Base-by-base conservation (phyloP, 1,140 invertebrate species). In the Drosophila bocki region DNA sequence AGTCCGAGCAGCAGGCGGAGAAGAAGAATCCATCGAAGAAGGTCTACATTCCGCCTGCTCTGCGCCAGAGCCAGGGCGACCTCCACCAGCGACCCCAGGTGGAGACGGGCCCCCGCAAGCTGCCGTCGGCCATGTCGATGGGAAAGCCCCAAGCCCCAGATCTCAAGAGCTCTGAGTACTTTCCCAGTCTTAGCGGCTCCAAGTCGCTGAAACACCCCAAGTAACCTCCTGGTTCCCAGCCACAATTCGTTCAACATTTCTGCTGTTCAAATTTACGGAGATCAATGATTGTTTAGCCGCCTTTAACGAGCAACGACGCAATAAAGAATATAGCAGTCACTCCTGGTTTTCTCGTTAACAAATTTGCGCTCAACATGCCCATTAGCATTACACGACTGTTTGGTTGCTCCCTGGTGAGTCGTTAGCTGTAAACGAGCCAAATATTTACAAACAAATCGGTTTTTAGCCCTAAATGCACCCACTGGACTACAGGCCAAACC, bases 381-480 rank as follows among this genome's bases (percentile, higher is more conserved):
- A 74, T 72, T 60, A 72, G 67, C 68, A 74, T 74, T 74, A 74
- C 67, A 72, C 32, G 68, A 59, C 67, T 54, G 42, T 53, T 17
- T 50, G 32, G 19, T 26, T 58, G 41, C 32, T 84, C 82, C 82
- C 82, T 48, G 48, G 50, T 37, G 82, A 57, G 37, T 78, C 82
- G 68, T 86, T 86, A 78, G 80, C 75, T 42, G 47, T 41, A 76
- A 86, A 69, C 61, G 75, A 72, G 70, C 62, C 79, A 86, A 87
- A 82, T 82, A 82, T 82, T 77, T 76, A 87, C 70, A 82, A 78
- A 58, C 62, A 80, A 79, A 82, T 76, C 76, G 76, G 60, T 67
- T 80, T 56, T 63, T 70, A 56, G 75, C 63, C 51, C 62, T 82
- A 87, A 86, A 72, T 72, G 54, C 71, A 72, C 83, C 71, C 84